phyloP scores from a whole-genome alignment of 2,797 vertebrate genomes.

The Manis crassicaudata region DNA sequence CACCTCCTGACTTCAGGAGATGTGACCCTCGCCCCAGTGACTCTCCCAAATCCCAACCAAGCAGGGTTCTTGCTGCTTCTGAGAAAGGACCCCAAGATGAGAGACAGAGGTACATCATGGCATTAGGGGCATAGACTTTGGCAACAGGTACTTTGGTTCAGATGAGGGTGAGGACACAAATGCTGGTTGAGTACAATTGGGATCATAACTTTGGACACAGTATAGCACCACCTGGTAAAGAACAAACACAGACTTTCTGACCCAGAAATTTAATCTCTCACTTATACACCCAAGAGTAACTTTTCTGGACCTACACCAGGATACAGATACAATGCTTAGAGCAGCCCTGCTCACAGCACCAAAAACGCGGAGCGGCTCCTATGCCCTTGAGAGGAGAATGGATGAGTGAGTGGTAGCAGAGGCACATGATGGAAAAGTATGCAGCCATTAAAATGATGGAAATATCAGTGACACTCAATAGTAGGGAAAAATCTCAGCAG shows the following conservation, averaged over 20 bases:
- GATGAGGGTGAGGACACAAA: background rate
- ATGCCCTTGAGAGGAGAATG: background rate
- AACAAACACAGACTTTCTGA: background rate
- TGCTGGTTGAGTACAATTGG: background rate
- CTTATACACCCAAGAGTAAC: background rate
- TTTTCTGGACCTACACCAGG: background rate
- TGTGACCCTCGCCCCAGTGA: slow-evolving; percentile 85
- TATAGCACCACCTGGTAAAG: background rate
- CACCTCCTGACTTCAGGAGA: background rate
- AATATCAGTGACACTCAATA: background rate
- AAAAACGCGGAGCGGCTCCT: background rate
- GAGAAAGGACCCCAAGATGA: slow-evolving; percentile 87
- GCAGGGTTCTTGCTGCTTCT: slow-evolving; percentile 92
- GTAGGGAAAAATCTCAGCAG: background rate
- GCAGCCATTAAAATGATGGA: background rate
- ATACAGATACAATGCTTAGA: background rate
- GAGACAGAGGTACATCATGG: background rate
- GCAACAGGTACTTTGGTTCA: background rate
- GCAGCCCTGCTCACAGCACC: background rate
- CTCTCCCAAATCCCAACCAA: slow-evolving; percentile 90
- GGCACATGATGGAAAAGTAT: background rate
- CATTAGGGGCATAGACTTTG: background rate
- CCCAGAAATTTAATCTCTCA: background rate
- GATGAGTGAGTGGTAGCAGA: no score
- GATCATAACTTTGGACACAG: background rate